phyloP scores from a whole-genome alignment of 1,140 invertebrate genomes.

The Bombus polaris region DNA sequence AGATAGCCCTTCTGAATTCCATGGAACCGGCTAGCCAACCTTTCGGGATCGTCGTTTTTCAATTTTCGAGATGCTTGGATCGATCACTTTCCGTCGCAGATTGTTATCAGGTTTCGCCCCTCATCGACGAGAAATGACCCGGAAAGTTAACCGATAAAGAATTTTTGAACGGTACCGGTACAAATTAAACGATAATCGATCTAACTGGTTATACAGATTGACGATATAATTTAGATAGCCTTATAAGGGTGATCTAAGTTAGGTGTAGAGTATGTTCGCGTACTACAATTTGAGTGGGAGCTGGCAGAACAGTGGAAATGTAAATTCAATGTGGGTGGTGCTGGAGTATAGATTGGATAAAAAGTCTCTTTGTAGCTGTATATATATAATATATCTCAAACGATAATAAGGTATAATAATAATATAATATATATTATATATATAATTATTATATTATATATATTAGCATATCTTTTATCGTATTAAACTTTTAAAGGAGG shows the following conservation, averaged over 20 bases:
- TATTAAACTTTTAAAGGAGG: background rate
- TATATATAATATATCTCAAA: no score
- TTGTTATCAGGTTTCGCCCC: background rate
- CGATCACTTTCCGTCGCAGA: background rate
- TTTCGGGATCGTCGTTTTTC: slow-evolving; percentile 12
- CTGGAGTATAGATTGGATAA: background rate
- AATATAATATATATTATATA: no score
- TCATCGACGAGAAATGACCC: slow-evolving; percentile 37
- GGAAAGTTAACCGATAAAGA: slow-evolving; percentile 33
- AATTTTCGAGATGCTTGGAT: slow-evolving; percentile 22
- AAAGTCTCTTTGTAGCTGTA: background rate
- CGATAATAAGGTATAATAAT: no score
- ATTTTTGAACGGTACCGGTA: background rate
- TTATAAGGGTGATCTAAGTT: background rate
- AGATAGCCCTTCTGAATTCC: background rate
- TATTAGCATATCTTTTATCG: background rate
- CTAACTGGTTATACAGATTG: slow-evolving; percentile 22
- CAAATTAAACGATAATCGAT: slow-evolving; percentile 47
- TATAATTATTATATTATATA: no score
- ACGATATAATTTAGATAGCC: slow-evolving; percentile 47
- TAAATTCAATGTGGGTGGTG: background rate
- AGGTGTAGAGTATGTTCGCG: background rate
- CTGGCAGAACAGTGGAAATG: background rate
- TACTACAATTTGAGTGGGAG: background rate
- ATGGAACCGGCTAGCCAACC: background rate